Conservation (phyloP, 2,797 vertebrate genomes). For the Pogoniulus pusillus region DNA sequence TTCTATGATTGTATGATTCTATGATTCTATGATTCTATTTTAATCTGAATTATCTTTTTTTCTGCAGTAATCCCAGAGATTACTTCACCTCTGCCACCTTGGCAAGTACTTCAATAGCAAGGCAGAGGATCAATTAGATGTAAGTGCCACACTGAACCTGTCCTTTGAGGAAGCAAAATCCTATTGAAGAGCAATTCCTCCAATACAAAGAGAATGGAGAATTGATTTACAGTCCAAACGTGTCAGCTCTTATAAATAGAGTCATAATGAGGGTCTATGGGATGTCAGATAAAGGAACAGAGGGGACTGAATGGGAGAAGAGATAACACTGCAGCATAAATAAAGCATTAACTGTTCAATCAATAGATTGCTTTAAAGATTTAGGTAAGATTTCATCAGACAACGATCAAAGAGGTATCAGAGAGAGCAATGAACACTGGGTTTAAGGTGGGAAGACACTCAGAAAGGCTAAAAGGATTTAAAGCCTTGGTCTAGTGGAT, state of each 20-base stretch:
- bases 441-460: neutral
- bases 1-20: too few species aligned
- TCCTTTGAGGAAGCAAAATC: conserved; percentile 7
- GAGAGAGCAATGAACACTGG: neutral
- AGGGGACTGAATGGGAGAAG: neutral
- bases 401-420: neutral
- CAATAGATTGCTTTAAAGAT: conserved; percentile 55
- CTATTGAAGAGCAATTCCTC: conserved; percentile 32
- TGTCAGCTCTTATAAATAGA: conserved; percentile 36
- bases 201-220: conserved; percentile 56
- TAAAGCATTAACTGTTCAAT: conserved; percentile 56
- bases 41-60: conserved; percentile 4
- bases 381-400: conserved; percentile 44
- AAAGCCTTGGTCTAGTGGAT: too few species aligned
- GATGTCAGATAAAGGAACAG: conserved; percentile 29
- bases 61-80: neutral
- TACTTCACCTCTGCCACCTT: neutral
- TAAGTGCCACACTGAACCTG: neutral
- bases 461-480: conserved; percentile 2
- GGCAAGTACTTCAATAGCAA: neutral
- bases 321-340: conserved; percentile 22
- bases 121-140: neutral
- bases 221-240: conserved; percentile 50
- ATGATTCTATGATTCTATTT: neutral
- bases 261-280: neutral